Base-by-base conservation (phyloP, 2,113 vertebrate genomes). In the Menura novaehollandiae region DNA sequence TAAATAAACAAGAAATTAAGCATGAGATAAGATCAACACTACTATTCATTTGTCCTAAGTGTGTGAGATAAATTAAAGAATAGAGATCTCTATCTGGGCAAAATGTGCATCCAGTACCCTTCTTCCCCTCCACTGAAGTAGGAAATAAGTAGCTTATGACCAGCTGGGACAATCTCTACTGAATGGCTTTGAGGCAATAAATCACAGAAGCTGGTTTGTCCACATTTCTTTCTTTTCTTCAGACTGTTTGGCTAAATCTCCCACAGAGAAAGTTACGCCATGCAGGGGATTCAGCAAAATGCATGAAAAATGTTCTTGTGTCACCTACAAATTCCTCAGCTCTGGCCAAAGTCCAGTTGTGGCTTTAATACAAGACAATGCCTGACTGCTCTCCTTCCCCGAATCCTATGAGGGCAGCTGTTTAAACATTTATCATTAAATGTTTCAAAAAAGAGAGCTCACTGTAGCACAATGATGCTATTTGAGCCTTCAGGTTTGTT, bases 211-310 rank as follows among this genome's bases (percentile, higher is more conserved):
- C 98, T 97, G 97, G 98, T 98, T 98, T 95, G 96, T 96, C 97
- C 96, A 91, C 98, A 98, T 98, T 98, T 97, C 97, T 98, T 97
- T 95, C 88, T 95, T 98, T 98, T 97, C 97, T 97, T 97, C 93
- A 84, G 55, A 62, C 63, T 82, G 97, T 95, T 95, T 97, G 96
- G 93, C 91, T 93, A 96, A 97, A 95, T 98, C 98, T 98, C 98
- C 98, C 97, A 94, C 97, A 47, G 96, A 97, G 98, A 98, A 96
- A 92, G 96, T 98, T 97, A 94, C 92, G 21, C 94, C 96, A 96
- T 74, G 95, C 92, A 90, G 97, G 88, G 85, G 93, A 97, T 95
- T 97, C 91, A 95, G 69, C 74, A 96, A 95, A 98, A 97, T 53
- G 80, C 93, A 96, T 97, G 93, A 96, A 96, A 97, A 96, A 97